Base-by-base conservation (phyloP, 64 coral and sea anemone species). In the Stichodactyla helianthus region DNA sequence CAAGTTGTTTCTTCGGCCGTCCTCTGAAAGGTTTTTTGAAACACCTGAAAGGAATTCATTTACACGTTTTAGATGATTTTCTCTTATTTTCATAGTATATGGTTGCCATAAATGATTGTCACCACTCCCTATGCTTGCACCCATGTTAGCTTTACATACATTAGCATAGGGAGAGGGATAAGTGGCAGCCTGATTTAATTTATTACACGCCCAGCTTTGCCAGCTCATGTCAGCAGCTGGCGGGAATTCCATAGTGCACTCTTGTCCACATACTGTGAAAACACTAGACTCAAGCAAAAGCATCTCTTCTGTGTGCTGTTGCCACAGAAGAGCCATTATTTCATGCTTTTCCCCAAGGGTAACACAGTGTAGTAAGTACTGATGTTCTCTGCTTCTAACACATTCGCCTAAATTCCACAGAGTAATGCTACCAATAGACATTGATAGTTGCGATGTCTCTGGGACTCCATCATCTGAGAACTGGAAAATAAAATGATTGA, bases 211-310 rank as follows among this genome's bases (percentile, higher is more conserved):
- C 78, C 88, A 89, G 27, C 78, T 82, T 64, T 89, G 88, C 88
- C 82, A 44, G 4, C 35, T 44, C 35, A 44, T 44, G 35, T 44
- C 35, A 44, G 35, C 35, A 44, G 35, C 35, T 27, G 88, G 88
- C 50, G 83, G 88, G 71, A 89, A 89, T 67, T 89, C 80, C 9
- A 89, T n/a, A 51, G 88, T 89, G 59, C 88, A 89, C 80, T 89
- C 52, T 17, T 64, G 35, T 11, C 62, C 62, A 52, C 80, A 83
- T 7, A 83, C 59, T 79, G 52, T 82, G n/a, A 89, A 62, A 12
- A 89, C 59, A 83, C 60, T 89, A 44, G 53, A 78, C 58, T 89
- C 88, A 17, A 83, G 22, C 28, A 89, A 7, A 20, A 51, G 10
- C 88, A 44, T 44, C 35, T 44, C 35, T 44, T 44, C 35, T 44